Conservation (phyloP, 2,113 vertebrate genomes). For the Peromyscus polionotus region DNA sequence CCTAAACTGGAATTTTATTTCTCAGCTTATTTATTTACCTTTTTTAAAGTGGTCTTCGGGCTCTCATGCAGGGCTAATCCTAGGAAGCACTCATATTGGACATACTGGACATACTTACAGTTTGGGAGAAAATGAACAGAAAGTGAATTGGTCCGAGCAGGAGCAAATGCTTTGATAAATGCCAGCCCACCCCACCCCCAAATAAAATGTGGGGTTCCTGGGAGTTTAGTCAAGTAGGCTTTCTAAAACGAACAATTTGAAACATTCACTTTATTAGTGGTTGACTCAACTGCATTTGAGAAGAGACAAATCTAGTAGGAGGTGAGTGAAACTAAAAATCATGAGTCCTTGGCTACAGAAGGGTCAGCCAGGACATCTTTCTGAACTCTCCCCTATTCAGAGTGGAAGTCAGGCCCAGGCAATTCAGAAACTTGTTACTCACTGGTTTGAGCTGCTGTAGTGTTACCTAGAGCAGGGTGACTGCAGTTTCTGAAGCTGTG, state of each 20-base stretch:
- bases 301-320: background rate
- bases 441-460: accelerated
- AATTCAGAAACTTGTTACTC: background rate
- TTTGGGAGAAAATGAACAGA: background rate
- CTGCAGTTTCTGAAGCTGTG: accelerated
- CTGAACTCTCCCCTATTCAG: background rate
- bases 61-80: background rate
- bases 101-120: background rate
- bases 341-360: background rate
- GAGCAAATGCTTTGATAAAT: background rate
- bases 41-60: background rate
- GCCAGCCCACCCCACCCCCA: background rate
- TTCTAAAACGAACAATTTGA: background rate
- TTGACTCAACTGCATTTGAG: background rate
- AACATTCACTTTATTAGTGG: background rate
- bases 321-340: background rate
- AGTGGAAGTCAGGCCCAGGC: background rate
- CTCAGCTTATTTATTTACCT: background rate
- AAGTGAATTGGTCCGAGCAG: background rate
- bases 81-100: background rate
- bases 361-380: background rate
- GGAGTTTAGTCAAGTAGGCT: constrained; percentile 46
- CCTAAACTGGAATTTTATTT: background rate
- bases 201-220: constrained; percentile 1
- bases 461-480: background rate